These are phyloP conservation scores for Drosophila kambysellisi DNA, from an alignment of 2,888 invertebrate species.

Conservation along the genomic window DNA sequence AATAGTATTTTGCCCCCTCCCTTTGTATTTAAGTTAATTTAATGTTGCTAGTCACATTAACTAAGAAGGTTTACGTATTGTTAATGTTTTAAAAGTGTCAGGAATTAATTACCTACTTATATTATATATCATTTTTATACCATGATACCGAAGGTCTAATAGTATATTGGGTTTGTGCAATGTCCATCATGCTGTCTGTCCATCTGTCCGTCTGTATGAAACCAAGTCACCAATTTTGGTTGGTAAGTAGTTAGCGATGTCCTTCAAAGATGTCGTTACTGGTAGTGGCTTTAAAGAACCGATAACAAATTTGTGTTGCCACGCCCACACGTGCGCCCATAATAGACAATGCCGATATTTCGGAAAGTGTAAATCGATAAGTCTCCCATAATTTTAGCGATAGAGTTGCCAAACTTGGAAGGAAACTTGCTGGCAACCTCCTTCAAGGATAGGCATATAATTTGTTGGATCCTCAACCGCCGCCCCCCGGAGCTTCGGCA, in stretches of 20 bases:
- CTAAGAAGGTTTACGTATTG: not conserved
- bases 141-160: no score
- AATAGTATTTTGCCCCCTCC: constrained; percentile 28
- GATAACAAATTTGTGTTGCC: not conserved
- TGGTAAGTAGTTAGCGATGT: no score
- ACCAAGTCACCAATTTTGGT: no score
- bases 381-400: not conserved
- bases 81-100: not conserved
- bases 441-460: no score
- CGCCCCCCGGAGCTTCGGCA: not conserved
- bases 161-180: no score
- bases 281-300: not conserved
- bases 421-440: not conserved
- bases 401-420: not conserved
- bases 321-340: no score
- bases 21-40: not conserved
- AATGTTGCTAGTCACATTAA: not conserved
- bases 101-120: not conserved
- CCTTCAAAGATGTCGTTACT: no score
- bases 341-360: not conserved
- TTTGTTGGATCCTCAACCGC: no score
- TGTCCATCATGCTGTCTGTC: no score
- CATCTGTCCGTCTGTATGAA: no score
- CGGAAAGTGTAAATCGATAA: not conserved
- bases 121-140: not conserved